These are phyloP conservation scores for Tryphoninae sp. DNA, from an alignment of 2,888 invertebrate genomes.

Conservation along the genomic window DNA sequence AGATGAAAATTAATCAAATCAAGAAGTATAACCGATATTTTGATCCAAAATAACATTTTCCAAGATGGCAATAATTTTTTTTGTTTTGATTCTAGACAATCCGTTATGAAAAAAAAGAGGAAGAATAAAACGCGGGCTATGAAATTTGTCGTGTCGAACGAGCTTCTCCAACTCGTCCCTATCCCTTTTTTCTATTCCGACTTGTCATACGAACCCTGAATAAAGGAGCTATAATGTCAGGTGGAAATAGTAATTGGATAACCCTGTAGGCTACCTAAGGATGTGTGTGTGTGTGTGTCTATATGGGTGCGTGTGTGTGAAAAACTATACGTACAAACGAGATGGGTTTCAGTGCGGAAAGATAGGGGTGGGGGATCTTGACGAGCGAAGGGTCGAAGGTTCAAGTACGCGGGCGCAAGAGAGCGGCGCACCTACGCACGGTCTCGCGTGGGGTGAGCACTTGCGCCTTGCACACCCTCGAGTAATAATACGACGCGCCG, in stretches of 20 bases:
- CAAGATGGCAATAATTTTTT: neutral
- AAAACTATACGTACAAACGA: slow-evolving; percentile 37
- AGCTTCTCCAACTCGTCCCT: slow-evolving; percentile 6
- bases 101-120: neutral
- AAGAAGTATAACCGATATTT: too few species aligned
- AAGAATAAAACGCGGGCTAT: neutral
- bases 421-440: slow-evolving; percentile 28
- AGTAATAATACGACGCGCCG: slow-evolving; percentile 42
- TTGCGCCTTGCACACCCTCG: slow-evolving; percentile 54
- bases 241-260: slow-evolving; percentile 64
- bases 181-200: slow-evolving; percentile 28
- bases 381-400: slow-evolving; percentile 59
- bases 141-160: neutral
- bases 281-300: neutral
- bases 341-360: slow-evolving; percentile 24
- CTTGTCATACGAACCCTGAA: slow-evolving; percentile 43
- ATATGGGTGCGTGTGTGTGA: neutral
- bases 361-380: slow-evolving; percentile 19
- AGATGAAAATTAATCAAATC: too few species aligned
- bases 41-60: neutral
- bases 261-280: slow-evolving; percentile 37
- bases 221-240: slow-evolving; percentile 53
- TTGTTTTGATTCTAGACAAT: neutral
- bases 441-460: slow-evolving; percentile 28
- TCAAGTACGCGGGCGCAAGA: slow-evolving; percentile 63